phyloP scores from a whole-genome alignment of 2,797 vertebrate genomes.

The Botia almorhae region DNA sequence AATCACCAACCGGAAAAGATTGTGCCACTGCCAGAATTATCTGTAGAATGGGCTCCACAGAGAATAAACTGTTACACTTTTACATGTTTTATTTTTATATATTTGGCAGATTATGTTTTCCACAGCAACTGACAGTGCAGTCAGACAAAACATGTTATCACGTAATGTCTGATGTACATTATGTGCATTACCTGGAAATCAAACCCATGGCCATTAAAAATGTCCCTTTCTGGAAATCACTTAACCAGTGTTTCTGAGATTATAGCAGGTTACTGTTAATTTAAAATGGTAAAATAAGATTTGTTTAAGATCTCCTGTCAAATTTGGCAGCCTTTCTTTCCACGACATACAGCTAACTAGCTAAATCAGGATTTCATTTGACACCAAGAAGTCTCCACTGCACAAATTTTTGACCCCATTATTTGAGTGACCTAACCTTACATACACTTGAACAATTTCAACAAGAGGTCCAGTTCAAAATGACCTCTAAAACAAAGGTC shows the following conservation, averaged over 20 bases:
- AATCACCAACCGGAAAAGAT: no score
- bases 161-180: no score
- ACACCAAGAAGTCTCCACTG: neutral
- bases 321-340: neutral
- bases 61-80: neutral
- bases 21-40: no score
- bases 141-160: no score
- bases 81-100: neutral
- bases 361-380: neutral
- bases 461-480: neutral
- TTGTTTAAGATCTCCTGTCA: neutral
- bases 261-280: neutral
- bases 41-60: neutral
- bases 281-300: neutral
- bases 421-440: neutral
- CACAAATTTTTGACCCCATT: neutral
- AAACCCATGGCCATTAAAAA: no score
- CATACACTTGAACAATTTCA: neutral
- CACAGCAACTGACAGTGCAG: no score
- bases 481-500: neutral
- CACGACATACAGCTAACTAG: neutral
- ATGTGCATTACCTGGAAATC: no score
- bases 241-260: neutral
- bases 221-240: neutral
- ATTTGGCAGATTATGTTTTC: no score